Base-by-base conservation (phyloP, 2,797 vertebrate genomes). In the Betta splendens region DNA sequence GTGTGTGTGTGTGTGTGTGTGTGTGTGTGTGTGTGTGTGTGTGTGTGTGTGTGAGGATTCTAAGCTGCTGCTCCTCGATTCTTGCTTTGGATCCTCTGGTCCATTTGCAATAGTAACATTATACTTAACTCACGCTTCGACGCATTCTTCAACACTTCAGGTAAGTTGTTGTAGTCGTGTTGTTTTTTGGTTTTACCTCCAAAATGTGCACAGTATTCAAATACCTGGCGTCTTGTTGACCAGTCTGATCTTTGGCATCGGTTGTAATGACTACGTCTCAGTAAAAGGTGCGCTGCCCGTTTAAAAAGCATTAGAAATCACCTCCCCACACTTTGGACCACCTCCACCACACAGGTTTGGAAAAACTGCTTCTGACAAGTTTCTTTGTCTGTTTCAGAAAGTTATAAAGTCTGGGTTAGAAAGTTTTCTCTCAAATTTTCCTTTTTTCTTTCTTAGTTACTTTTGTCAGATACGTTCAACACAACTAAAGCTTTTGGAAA, bases 31-130 rank as follows among this genome's bases (percentile, higher is more conserved):
- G 81, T 72, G 80, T 87, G 85, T 79, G 46, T n/a, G 82, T 81
- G n/a, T 90, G 88, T 91, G 93, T 91, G 81, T 72, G 80, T 87
- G 85, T 79, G 46, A n/a, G n/a, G n/a, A n/a, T n/a, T n/a, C n/a
- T n/a, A n/a, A n/a, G n/a, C n/a, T n/a, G n/a, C n/a, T n/a, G n/a
- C n/a, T n/a, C n/a, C n/a, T n/a, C n/a, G n/a, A n/a, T n/a, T n/a
- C n/a, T n/a, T 21, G 8, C 25, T 29, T 50, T 43, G 9, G 4
- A 7, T 48, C n/a, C 38, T 17, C 9, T 12, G 17, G 36, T 11
- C 3, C 37, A 4, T 16, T 40, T 22, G 29, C 23, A 17, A 55
- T 16, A 20, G 11, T 32, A 23, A 31, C 3, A 18, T n/a, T 31
- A 18, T n/a, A 35, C 4, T n/a, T n/a, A n/a, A n/a, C n/a, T n/a